Conservation (phyloP, 2,797 vertebrate species). For the Chiroxiphia lanceolata region DNA sequence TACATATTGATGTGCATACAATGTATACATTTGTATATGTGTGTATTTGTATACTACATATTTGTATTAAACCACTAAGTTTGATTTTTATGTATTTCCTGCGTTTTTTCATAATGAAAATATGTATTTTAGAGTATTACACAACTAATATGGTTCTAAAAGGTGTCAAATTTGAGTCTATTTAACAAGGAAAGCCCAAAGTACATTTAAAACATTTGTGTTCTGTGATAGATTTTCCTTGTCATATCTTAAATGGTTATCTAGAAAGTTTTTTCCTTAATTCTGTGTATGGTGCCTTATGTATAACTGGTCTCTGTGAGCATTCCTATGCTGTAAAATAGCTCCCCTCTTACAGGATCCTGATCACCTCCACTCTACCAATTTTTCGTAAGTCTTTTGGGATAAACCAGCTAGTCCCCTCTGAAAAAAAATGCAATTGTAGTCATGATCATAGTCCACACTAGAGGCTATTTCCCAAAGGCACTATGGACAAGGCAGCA, state of each 20-base stretch:
- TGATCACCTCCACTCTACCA: background rate
- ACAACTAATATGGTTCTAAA: background rate
- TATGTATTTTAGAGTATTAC: background rate
- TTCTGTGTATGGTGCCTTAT: background rate
- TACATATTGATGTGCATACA: background rate
- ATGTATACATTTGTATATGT: background rate
- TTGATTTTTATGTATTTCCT: background rate
- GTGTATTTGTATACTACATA: background rate
- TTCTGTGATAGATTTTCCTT: background rate
- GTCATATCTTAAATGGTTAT: background rate
- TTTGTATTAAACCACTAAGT: background rate
- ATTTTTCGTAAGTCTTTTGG: background rate
- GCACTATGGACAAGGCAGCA: background rate
- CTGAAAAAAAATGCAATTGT: background rate
- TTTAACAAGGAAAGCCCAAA: background rate
- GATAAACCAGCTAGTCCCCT: background rate
- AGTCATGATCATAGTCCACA: background rate
- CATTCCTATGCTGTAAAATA: background rate
- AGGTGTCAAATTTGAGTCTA: background rate
- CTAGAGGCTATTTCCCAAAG: background rate
- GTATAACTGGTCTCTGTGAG: background rate
- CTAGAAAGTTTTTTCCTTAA: background rate
- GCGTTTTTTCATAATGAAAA: background rate
- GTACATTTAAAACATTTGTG: background rate
- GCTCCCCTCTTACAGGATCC: background rate